Evolutionary conservation across 2,888 invertebrate species (phyloP).

Genomic region (Epinotia nisella): DNA sequence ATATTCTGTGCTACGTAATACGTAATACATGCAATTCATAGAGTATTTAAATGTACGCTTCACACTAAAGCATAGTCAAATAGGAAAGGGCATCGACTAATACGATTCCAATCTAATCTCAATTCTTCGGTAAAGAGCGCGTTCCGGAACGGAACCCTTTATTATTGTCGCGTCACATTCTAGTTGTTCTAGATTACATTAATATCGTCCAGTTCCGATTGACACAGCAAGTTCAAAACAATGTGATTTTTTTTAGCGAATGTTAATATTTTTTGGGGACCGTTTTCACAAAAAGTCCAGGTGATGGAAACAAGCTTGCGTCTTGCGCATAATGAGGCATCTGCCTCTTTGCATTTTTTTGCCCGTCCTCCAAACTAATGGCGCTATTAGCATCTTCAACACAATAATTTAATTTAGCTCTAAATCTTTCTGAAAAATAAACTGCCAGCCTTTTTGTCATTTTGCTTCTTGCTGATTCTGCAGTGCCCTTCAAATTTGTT

Average conservation of each 20-base stretch:
- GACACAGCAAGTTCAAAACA: neutral
- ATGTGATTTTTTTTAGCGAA: neutral
- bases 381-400: conserved; percentile 73
- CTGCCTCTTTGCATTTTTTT: conserved; percentile 57
- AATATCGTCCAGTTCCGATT: too few species aligned
- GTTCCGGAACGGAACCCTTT: too few species aligned
- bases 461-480: conserved; percentile 51
- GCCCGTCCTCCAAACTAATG: conserved; percentile 68
- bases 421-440: conserved; percentile 58
- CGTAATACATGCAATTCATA: conserved; percentile 2
- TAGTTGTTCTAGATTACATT: too few species aligned
- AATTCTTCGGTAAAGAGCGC: too few species aligned
- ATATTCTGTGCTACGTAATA: conserved; percentile 5
- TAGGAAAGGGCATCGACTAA: too few species aligned
- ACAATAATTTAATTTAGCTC: conserved; percentile 72
- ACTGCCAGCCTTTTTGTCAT: conserved; percentile 58
- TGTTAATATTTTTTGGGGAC: neutral
- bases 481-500: conserved; percentile 49
- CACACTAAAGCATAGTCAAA: too few species aligned
- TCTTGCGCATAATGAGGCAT: conserved; percentile 59
- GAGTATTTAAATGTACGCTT: neutral
- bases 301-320: conserved; percentile 39
- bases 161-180: too few species aligned
- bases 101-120: too few species aligned
- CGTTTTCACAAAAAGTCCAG: conserved; percentile 18